phyloP scores from a whole-genome alignment of 1,140 invertebrate species.

The Cyclina sinensis region DNA sequence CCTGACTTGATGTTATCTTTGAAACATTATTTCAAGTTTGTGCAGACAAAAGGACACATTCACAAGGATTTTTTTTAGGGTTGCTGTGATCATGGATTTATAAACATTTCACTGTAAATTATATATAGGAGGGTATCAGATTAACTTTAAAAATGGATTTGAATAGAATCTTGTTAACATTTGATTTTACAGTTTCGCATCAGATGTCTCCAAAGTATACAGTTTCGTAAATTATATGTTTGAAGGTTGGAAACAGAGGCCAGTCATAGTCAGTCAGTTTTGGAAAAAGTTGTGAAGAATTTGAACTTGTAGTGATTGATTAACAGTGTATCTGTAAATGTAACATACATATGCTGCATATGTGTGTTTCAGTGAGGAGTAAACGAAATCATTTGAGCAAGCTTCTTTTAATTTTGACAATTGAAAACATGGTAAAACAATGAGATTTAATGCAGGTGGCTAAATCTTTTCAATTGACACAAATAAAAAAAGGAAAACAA shows the following conservation, averaged over 20 bases:
- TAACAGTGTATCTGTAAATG: background rate
- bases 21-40: background rate
- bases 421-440: background rate
- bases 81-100: background rate
- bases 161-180: background rate
- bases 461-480: background rate
- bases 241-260: background rate
- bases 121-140: background rate
- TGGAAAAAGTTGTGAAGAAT: background rate
- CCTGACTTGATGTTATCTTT: conserved; percentile 28
- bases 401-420: background rate
- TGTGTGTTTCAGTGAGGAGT: background rate
- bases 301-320: background rate
- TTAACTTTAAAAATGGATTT: background rate
- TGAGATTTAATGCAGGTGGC: background rate
- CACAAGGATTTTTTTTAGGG: background rate
- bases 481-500: background rate
- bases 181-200: conserved; percentile 1
- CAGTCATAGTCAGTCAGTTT: background rate
- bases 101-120: too few relatives aligned
- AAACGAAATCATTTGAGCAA: background rate
- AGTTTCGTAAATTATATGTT: conserved; percentile 21
- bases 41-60: background rate
- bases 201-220: background rate
- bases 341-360: background rate